Conservation (phyloP, 2,797 vertebrate genomes). For the Chiloscyllium punctatum region DNA sequence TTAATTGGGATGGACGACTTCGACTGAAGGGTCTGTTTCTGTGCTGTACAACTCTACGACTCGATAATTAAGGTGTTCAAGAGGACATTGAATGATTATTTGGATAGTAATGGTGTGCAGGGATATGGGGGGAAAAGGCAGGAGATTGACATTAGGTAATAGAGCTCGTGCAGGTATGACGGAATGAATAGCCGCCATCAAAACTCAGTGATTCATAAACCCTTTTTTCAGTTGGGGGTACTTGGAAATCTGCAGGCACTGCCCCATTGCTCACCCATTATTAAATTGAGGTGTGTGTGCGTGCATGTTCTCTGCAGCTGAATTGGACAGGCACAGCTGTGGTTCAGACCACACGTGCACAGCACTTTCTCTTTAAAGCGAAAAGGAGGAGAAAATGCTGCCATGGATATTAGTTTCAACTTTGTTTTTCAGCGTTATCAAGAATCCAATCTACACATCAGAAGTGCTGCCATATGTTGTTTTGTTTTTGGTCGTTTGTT, state of each 20-base stretch:
- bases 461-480: conserved; percentile 14
- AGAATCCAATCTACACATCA: background rate
- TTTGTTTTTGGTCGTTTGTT: background rate
- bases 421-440: conserved; percentile 4
- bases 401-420: background rate
- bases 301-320: background rate
- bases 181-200: too few relatives aligned
- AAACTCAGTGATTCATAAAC: too few relatives aligned
- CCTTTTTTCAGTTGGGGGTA: background rate
- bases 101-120: too few relatives aligned
- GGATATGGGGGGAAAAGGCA: too few relatives aligned
- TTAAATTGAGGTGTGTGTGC: background rate
- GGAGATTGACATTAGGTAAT: too few relatives aligned
- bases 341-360: background rate
- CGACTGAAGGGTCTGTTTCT: too few relatives aligned
- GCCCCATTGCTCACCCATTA: background rate
- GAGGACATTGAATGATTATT: too few relatives aligned
- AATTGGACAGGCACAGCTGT: background rate
- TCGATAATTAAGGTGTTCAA: too few relatives aligned
- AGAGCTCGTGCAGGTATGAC: too few relatives aligned
- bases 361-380: background rate
- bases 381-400: background rate
- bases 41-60: too few relatives aligned
- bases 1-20: too few relatives aligned
- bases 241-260: background rate